Evolutionary conservation across 2,888 invertebrate species (phyloP).

Genomic region (Troglohyphantes excavatus): DNA sequence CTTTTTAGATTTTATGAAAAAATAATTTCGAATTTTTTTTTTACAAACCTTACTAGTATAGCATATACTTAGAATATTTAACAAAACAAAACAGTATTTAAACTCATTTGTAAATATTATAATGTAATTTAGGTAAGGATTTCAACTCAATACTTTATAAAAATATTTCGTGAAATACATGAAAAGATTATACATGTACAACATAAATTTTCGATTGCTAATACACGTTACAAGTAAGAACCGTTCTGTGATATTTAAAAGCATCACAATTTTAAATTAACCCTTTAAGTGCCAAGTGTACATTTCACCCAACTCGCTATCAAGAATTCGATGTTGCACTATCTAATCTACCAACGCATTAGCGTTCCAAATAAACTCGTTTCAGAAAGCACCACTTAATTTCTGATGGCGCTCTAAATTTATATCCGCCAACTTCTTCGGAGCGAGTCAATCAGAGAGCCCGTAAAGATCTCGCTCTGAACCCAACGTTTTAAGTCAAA

Average conservation of each 20-base stretch:
- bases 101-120: no score
- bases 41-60: no score
- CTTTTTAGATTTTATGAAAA: no score
- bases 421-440: conserved; percentile 19
- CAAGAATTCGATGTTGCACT: conserved; percentile 16
- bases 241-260: background rate
- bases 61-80: no score
- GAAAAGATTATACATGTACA: no score
- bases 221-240: background rate
- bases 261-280: background rate
- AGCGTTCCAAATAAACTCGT: conserved; percentile 45
- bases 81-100: no score
- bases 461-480: background rate
- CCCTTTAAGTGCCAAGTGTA: background rate
- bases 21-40: no score
- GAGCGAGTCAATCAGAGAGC: background rate
- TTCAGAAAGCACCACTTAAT: conserved; percentile 57
- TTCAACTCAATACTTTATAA: no score
- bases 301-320: background rate
- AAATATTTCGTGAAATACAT: no score
- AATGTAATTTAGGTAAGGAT: no score
- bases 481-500: background rate
- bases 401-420: conserved; percentile 50
- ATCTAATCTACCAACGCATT: conserved; percentile 57
- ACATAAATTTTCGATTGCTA: no score